These are phyloP conservation scores for Liodrosophila aerea DNA, from an alignment of 2,888 invertebrate species.

Conservation along the genomic window DNA sequence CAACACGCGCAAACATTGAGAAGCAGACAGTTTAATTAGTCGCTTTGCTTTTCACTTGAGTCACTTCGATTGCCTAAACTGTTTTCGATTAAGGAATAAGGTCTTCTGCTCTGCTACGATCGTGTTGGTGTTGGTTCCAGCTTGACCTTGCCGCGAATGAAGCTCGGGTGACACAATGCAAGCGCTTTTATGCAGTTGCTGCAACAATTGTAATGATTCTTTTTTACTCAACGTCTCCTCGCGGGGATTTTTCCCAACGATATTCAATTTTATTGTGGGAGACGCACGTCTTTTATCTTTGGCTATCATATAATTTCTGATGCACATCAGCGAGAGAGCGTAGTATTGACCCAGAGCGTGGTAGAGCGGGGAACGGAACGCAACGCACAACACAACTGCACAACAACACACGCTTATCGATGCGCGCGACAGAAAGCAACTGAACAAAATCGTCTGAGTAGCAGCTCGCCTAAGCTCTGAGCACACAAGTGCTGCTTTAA, in stretches of 20 bases:
- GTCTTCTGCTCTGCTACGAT: constrained; percentile 6
- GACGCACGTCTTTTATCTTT: constrained; percentile 48
- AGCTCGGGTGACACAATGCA: constrained; percentile 24
- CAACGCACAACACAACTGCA: constrained; percentile 34
- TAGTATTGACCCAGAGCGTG: background rate
- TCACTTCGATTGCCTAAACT: constrained; percentile 9
- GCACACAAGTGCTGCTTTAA: constrained; percentile 61
- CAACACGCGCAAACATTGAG: constrained; percentile 8
- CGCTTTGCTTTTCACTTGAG: constrained; percentile 59
- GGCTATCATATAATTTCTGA: constrained; percentile 34
- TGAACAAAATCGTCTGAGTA: constrained; percentile 42
- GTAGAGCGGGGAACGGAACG: constrained; percentile 11
- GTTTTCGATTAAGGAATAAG: background rate
- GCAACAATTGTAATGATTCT: background rate
- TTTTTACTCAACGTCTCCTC: constrained; percentile 24
- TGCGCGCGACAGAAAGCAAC: constrained; percentile 57
- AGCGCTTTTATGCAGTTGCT: constrained; percentile 40
- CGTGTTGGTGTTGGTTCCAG: constrained; percentile 16
- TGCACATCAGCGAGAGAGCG: constrained; percentile 19
- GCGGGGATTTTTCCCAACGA: constrained; percentile 53
- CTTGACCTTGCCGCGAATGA: constrained; percentile 44
- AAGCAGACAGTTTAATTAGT: constrained; percentile 52
- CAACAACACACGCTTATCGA: constrained; percentile 43
- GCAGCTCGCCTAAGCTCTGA: constrained; percentile 39
- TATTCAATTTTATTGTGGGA: constrained; percentile 26